Base-by-base conservation (phyloP, 2,797 vertebrate genomes). In the Gymnothorax javanicus region DNA sequence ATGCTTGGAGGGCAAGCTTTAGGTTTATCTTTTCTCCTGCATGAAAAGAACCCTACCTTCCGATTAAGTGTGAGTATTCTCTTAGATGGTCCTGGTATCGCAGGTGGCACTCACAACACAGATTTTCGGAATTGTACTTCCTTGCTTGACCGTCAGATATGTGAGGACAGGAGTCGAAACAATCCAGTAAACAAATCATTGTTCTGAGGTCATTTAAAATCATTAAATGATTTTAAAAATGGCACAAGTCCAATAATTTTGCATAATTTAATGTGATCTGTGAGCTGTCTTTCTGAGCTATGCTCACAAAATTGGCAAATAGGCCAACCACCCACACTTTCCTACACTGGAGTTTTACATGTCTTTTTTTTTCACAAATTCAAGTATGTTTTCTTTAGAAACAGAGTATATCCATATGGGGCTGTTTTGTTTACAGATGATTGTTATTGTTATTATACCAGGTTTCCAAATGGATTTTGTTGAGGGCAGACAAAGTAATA, bases 351-450 rank as follows among this genome's bases (percentile, higher is more conserved):
- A 77, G 15, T 52, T 20, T 15, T 17, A 43, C 73, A 11, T 7
- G n/a, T 27, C 25, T 73, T 50, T 50, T 6, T 3, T 50, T 77
- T 77, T 27, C 25, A 77, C 52, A 15, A 7, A 52, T 77, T 3
- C 33, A 33, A 20, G 33, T 77, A 77, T 77, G 33, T 77, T 50
- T 77, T 77, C 73, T 15, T 77, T 52, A 77, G 73, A 77, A 77
- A 77, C 15, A 13, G 73, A 50, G 73, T 50, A 27, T 27, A 73
- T 43, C 12, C 33, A 12, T 33, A 33, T 73, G 69, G 69, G 25
- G 27, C 12, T 2, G 13, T 77, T 17, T 69, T 77, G 7, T 2
- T 50, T 50, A 43, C 52, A 50, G 43, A 43, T 43, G 33, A 43
- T 43, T 43, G 33, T 43, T 43, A 43, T 43, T 43, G 33, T 43